Evolutionary conservation across 2,888 invertebrate genomes (phyloP).

Genomic region (Trissonchulus sp.): DNA sequence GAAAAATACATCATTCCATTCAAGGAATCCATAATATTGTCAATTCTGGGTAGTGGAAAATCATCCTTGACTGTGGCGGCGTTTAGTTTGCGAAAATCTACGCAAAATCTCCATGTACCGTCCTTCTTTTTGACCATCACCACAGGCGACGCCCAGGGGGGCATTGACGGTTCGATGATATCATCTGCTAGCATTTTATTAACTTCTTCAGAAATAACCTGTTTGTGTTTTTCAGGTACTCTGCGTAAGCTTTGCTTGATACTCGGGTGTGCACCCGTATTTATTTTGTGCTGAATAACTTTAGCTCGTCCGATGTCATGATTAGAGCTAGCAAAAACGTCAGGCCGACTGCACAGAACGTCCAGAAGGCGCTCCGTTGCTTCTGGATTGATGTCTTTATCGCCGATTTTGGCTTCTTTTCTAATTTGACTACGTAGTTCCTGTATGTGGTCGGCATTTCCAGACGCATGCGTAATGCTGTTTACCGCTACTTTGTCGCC

Average conservation of each 20-base stretch:
- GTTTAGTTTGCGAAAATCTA: conserved; percentile 22
- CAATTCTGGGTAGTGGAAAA: conserved; percentile 21
- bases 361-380: background rate
- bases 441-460: too few relatives aligned
- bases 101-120: conserved; percentile 16
- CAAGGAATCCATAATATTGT: conserved; percentile 6
- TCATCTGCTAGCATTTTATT: background rate
- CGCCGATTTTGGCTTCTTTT: background rate
- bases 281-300: background rate
- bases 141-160: background rate
- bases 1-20: background rate
- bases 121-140: conserved; percentile 13
- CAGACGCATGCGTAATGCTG: too few relatives aligned
- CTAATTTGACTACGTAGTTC: too few relatives aligned
- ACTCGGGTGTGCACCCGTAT: conserved; percentile 12
- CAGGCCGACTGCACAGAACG: background rate
- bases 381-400: background rate
- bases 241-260: background rate
- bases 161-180: conserved; percentile 3
- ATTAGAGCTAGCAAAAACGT: background rate
- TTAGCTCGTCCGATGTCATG: background rate
- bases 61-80: conserved; percentile 19
- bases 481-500: too few relatives aligned
- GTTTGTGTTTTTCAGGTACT: background rate
- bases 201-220: background rate